phyloP scores from a whole-genome alignment of 2,797 vertebrate species.

The Eulemur coronatus region DNA sequence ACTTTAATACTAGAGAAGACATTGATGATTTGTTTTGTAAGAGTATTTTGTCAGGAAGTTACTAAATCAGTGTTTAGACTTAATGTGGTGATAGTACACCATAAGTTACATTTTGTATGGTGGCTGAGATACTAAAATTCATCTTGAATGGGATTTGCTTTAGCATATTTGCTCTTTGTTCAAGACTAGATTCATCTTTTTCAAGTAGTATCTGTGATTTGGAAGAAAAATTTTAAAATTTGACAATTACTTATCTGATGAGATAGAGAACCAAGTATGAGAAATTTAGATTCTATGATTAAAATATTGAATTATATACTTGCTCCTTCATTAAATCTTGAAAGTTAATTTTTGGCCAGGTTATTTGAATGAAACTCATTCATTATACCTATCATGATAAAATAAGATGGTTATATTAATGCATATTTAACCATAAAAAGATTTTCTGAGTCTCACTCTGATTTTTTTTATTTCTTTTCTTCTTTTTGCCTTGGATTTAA shows the following conservation, averaged over 20 bases:
- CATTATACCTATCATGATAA: neutral
- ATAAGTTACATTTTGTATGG: neutral
- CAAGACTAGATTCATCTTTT: neutral
- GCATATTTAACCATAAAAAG: neutral
- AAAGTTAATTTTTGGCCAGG: neutral
- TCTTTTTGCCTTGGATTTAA: neutral
- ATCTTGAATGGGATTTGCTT: neutral
- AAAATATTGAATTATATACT: neutral
- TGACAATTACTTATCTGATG: neutral
- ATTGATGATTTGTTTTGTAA: neutral
- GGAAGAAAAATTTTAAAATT: neutral
- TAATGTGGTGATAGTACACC: neutral
- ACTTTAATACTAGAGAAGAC: neutral
- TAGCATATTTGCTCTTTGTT: neutral
- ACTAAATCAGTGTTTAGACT: neutral
- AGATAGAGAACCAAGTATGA: neutral
- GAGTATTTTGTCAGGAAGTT: neutral
- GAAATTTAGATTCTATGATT: neutral
- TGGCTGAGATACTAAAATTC: neutral
- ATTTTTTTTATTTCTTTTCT: neutral
- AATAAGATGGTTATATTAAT: neutral
- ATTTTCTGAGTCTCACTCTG: neutral
- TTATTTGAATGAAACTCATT: neutral
- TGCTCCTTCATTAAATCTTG: neutral
- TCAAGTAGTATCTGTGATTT: neutral